phyloP scores from a whole-genome alignment of 1,140 invertebrate genomes.

The Zaprionus lachaisei region DNA sequence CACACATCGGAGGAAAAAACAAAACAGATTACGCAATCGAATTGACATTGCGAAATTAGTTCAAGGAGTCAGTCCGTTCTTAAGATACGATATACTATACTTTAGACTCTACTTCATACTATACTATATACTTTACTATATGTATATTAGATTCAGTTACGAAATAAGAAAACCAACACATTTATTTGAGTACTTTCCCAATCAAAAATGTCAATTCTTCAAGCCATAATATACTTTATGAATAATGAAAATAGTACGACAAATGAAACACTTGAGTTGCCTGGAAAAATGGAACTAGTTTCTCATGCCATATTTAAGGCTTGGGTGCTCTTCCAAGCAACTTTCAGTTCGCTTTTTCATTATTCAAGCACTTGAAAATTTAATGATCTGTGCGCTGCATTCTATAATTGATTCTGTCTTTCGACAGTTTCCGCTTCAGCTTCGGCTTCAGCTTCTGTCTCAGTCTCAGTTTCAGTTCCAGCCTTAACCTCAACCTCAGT shows the following conservation, averaged over 20 bases:
- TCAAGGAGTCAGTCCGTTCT: neutral
- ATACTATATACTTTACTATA: no score
- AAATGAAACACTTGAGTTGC: no score
- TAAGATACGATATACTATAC: no score
- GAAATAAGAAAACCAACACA: neutral
- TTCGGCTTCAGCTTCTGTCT: neutral
- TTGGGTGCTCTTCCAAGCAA: neutral
- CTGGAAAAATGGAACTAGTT: no score
- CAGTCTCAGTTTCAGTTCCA: neutral
- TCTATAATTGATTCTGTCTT: constrained; percentile 39
- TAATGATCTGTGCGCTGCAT: constrained; percentile 27
- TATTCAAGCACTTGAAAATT: constrained; percentile 28
- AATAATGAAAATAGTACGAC: neutral
- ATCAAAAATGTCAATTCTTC: neutral
- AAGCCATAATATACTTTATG: neutral
- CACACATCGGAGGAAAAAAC: neutral
- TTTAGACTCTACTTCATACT: no score
- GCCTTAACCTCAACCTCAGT: neutral
- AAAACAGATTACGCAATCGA: neutral
- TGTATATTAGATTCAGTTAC: no score
- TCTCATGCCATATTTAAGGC: neutral
- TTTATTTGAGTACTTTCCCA: neutral
- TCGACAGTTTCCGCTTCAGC: neutral
- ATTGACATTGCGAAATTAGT: neutral
- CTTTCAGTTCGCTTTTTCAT: neutral